Percentiles rank a stretch among this genome's conserved stretches.
phyloP scores from a whole-genome alignment of 2,797 vertebrate species.

The Pachyuromys duprasi region DNA sequence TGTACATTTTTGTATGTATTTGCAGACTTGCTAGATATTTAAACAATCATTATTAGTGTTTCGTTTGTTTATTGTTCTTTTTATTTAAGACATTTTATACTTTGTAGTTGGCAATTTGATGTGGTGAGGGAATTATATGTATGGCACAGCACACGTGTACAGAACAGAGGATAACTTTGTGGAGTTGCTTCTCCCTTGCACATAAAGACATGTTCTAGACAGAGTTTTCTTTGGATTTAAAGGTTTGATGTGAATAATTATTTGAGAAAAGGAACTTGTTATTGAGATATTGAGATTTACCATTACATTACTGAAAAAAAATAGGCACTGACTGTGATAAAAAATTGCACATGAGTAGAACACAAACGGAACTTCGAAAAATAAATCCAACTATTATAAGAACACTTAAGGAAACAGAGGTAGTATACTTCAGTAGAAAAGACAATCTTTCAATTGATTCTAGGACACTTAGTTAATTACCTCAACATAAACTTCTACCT shows the following conservation, averaged over 20 bases:
- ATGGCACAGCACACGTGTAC: too few species aligned
- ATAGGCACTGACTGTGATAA: constrained; percentile 10
- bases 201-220: not conserved
- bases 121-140: not conserved
- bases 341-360: constrained; percentile 37
- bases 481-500: constrained; percentile 37
- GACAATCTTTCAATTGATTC: not conserved
- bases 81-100: not conserved
- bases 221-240: not conserved
- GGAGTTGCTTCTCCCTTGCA: not conserved
- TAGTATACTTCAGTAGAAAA: constrained; percentile 58
- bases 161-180: not conserved
- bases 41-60: not conserved
- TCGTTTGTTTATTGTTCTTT: not conserved
- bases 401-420: constrained; percentile 43
- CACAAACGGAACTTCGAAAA: constrained; percentile 48
- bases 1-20: not conserved
- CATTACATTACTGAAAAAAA: constrained; percentile 57
- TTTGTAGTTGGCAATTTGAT: not conserved
- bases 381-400: constrained; percentile 6
- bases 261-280: constrained; percentile 22
- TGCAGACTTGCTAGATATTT: not conserved
- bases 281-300: constrained; percentile 53
- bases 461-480: constrained; percentile 31
- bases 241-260: constrained; percentile 55